Percentiles rank a stretch among this genome's conserved stretches.
phyloP scores from a whole-genome alignment of 1,140 invertebrate genomes.

The Cydia amplana region DNA sequence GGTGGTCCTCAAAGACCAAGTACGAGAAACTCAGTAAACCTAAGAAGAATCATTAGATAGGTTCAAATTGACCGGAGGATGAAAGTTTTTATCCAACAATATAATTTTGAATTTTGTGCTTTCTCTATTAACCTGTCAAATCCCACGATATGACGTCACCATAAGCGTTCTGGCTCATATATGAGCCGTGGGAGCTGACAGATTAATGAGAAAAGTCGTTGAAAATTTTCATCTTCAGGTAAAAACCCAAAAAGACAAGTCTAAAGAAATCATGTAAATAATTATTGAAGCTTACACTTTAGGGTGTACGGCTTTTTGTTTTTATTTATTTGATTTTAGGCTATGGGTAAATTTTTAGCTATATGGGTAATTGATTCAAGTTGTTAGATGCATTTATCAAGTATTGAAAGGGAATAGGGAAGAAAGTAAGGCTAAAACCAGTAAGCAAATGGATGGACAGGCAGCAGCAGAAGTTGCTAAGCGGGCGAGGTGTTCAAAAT shows the following conservation, averaged over 20 bases:
- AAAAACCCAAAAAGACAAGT: neutral
- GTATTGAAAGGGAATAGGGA: neutral
- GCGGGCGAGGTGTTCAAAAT: too few relatives aligned
- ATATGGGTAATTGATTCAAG: neutral
- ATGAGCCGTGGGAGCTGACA: too few relatives aligned
- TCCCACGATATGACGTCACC: too few relatives aligned
- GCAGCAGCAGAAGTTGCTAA: too few relatives aligned
- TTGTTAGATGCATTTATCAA: neutral
- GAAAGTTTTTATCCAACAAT: neutral
- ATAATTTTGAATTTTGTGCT: too few relatives aligned
- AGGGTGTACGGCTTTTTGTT: constrained; percentile 31
- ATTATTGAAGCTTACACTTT: neutral
- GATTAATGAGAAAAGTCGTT: too few relatives aligned
- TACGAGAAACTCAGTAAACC: constrained; percentile 90
- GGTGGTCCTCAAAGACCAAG: constrained; percentile 97
- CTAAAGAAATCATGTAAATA: neutral
- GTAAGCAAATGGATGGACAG: neutral
- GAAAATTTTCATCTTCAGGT: neutral
- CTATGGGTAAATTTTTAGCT: neutral
- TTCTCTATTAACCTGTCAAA: too few relatives aligned
- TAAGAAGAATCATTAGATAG: constrained; percentile 81
- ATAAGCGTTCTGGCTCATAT: too few relatives aligned
- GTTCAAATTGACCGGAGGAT: neutral
- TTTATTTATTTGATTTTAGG: neutral
- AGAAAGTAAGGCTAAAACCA: neutral